Base-by-base conservation (phyloP, 2,888 invertebrate species). In the Tachina fera region DNA sequence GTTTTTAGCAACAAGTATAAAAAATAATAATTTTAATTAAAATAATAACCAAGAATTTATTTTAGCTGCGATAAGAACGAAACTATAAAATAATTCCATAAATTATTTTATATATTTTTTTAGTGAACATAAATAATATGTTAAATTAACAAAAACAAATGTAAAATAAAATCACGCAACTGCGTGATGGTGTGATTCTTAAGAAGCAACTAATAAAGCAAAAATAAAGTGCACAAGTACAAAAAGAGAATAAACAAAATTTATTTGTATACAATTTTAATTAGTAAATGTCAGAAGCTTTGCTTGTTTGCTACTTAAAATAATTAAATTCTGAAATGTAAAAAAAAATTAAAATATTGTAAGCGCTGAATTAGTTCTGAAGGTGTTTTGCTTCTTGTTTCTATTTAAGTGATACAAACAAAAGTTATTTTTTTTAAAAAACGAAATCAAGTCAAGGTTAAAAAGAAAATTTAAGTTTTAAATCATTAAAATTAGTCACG, bases 101-200 rank as follows among this genome's bases (percentile, higher is more conserved):
- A 22, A 41, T 31, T 31, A 31, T 31, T 31, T 31, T 31, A 31
- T 31, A 65, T 10, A 11, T 11, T 53, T 68, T 45, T 16, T 47
- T 16, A 61, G 68, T 75, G 51, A 53, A 75, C 22, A 22, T 22
- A 4, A 61, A 75, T 60, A 53, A 19, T 16, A 68, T 81, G 51
- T 13, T 43, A 61, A 65, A 60, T 65, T 51, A 41, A 22, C 68
- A 70, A 51, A 60, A 58, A 8, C 56, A 63, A 31, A 43, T 67
- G 22, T n/a, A 58, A 76, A 71, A 65, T 71, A 11, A 60, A 82
- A 78, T 65, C 75, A 82, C 78, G 75, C 85, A 85, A 82, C 71
- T 82, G 85, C 85, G 82, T 85, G 81, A 78, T 85, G 47, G 72
- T 68, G 77, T 72, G 65, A 72, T 84, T 68, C 70, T 43, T 53